phyloP scores from a whole-genome alignment of 2,113 vertebrate species.

The Crotalus tigris region DNA sequence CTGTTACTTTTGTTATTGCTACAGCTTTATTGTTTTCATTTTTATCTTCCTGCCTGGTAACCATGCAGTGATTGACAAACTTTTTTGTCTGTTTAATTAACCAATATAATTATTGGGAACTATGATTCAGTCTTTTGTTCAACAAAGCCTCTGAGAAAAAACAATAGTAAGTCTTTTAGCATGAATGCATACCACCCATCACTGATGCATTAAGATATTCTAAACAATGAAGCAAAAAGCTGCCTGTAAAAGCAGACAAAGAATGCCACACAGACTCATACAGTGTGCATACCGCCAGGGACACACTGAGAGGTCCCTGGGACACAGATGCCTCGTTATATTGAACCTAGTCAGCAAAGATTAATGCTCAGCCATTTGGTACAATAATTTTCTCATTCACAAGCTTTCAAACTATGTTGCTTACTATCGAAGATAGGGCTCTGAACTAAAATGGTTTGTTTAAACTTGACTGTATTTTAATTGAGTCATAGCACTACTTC shows the following conservation, averaged over 20 bases:
- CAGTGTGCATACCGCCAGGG: slow-evolving; percentile 79
- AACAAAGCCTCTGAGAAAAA: slow-evolving; percentile 77
- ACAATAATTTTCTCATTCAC: slow-evolving; percentile 80
- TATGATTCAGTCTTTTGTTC: slow-evolving; percentile 75
- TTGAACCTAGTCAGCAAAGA: slow-evolving; percentile 80
- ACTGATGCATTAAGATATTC: slow-evolving; percentile 84
- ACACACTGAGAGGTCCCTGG: slow-evolving; percentile 76
- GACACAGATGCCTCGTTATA: slow-evolving; percentile 83
- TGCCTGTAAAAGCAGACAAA: slow-evolving; percentile 78
- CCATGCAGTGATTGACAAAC: slow-evolving; percentile 81
- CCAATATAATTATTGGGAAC: slow-evolving; percentile 85
- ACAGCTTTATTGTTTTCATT: slow-evolving; percentile 79
- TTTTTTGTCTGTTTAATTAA: slow-evolving; percentile 87
- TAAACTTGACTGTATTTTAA: slow-evolving; percentile 69
- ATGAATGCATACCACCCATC: slow-evolving; percentile 83
- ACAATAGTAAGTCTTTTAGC: slow-evolving; percentile 85
- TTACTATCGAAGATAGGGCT: slow-evolving; percentile 60
- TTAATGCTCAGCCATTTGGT: slow-evolving; percentile 85
- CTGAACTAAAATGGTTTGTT: slow-evolving; percentile 70
- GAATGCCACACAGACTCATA: slow-evolving; percentile 76
- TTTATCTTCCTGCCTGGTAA: slow-evolving; percentile 81
- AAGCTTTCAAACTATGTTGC: slow-evolving; percentile 73
- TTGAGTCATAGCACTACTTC: slow-evolving; percentile 49
- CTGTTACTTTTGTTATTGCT: slow-evolving; percentile 81
- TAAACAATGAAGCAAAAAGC: slow-evolving; percentile 82